phyloP scores from a whole-genome alignment of 2,113 vertebrate genomes.

The Anoplopoma fimbria region DNA sequence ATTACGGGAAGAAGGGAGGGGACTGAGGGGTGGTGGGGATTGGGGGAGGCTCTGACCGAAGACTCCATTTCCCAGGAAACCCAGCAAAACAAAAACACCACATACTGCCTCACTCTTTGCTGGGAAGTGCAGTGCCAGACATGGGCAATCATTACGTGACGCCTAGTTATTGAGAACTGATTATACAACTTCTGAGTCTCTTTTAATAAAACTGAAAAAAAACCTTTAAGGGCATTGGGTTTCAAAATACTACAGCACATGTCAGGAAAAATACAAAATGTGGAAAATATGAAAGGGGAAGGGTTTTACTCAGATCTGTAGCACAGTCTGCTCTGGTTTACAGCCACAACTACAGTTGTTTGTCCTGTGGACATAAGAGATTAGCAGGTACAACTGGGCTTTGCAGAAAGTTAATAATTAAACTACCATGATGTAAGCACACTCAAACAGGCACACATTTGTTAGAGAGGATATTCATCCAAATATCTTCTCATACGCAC shows the following conservation, averaged over 20 bases:
- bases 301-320: not conserved
- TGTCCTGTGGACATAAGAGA: not conserved
- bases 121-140: constrained; percentile 60
- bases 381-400: constrained; percentile 5
- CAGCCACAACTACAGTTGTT: not conserved
- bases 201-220: not conserved
- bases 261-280: constrained; percentile 21
- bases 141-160: constrained; percentile 40
- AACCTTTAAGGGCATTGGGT: constrained; percentile 2
- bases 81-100: constrained; percentile 67
- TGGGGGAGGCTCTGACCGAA: constrained; percentile 31
- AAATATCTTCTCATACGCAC: not conserved
- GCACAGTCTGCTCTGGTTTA: not conserved
- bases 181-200: constrained; percentile 60
- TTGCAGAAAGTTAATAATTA: constrained; percentile 43
- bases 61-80: constrained; percentile 75
- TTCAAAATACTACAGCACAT: constrained; percentile 32
- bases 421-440: not conserved
- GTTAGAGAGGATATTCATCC: not conserved
- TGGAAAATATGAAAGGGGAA: not conserved
- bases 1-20: constrained; percentile 71
- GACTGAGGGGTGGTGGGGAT: constrained; percentile 3
- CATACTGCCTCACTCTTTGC: constrained; percentile 17
- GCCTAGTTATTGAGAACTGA: constrained; percentile 43
- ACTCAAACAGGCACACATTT: constrained; percentile 17